These are phyloP conservation scores for Linyphia triangularis DNA, from an alignment of 2,888 invertebrate species.

Conservation along the genomic window DNA sequence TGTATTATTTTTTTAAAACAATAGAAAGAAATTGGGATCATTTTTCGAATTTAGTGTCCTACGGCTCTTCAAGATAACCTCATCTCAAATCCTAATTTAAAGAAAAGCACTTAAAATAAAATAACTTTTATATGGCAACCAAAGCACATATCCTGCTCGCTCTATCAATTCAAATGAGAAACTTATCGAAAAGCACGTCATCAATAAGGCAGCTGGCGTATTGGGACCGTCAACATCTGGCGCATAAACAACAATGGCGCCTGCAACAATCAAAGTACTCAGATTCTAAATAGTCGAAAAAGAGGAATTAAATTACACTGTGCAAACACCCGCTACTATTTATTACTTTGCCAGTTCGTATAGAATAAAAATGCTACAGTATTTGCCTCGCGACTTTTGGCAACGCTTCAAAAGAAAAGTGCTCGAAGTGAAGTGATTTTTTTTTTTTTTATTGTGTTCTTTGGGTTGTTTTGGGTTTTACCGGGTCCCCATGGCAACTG, in stretches of 20 bases:
- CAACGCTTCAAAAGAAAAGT: slow-evolving; percentile 53
- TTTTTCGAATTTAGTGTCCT: too few species aligned
- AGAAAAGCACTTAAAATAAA: too few species aligned
- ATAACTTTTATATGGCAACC: too few species aligned
- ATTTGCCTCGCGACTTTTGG: slow-evolving; percentile 25
- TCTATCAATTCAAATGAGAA: not conserved
- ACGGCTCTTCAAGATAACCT: too few species aligned
- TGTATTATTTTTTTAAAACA: too few species aligned
- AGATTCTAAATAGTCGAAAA: not conserved
- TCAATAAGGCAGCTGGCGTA: not conserved
- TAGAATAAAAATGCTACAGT: slow-evolving; percentile 27
- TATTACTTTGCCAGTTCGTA: slow-evolving; percentile 55
- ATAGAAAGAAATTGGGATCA: too few species aligned
- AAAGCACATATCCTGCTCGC: too few species aligned
- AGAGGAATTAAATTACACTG: slow-evolving; percentile 54
- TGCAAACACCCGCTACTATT: slow-evolving; percentile 58
- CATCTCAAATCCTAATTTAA: too few species aligned
- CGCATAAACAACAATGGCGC: slow-evolving; percentile 2
- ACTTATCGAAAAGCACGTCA: not conserved
- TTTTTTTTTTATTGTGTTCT: not conserved
- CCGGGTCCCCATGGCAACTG: slow-evolving; percentile 28
- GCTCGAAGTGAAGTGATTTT: not conserved
- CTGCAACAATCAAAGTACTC: slow-evolving; percentile 8
- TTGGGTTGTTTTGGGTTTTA: slow-evolving; percentile 11
- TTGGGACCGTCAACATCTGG: slow-evolving; percentile 35